These are phyloP conservation scores for Trichechus manatus DNA, from an alignment of 2,113 vertebrate genomes.

Conservation along the genomic window DNA sequence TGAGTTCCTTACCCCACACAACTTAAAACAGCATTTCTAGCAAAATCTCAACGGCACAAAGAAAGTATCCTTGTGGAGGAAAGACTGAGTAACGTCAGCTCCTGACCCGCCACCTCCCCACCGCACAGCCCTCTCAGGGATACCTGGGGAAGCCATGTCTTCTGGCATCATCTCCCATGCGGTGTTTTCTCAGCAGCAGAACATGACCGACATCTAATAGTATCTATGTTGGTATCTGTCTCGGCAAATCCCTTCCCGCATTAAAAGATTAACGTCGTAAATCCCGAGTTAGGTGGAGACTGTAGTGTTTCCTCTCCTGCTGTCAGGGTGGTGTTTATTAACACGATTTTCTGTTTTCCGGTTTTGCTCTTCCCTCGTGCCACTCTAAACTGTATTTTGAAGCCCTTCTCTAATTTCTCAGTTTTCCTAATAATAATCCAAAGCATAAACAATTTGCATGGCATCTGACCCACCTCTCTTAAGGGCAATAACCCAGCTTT, in stretches of 20 bases:
- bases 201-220: slow-evolving; percentile 53
- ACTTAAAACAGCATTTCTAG: slow-evolving; percentile 6
- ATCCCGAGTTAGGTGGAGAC: slow-evolving; percentile 76
- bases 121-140: neutral
- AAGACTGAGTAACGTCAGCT: neutral
- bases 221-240: slow-evolving; percentile 83
- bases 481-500: slow-evolving; percentile 63
- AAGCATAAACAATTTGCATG: neutral
- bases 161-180: slow-evolving; percentile 32
- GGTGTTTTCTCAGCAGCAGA: slow-evolving; percentile 63
- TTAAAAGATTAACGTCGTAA: slow-evolving; percentile 85
- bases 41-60: neutral
- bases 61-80: neutral
- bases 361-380: slow-evolving; percentile 41
- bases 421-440: slow-evolving; percentile 59
- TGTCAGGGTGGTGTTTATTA: slow-evolving; percentile 75
- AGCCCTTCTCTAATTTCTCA: neutral
- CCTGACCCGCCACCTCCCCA: neutral
- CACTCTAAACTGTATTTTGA: slow-evolving; percentile 29
- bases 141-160: slow-evolving; percentile 10
- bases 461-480: slow-evolving; percentile 18
- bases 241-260: slow-evolving; percentile 83
- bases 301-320: slow-evolving; percentile 75
- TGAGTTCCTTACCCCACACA: neutral
- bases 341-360: slow-evolving; percentile 46